Conservation (phyloP, 2,888 invertebrate genomes). For the Adelognathus sp. region DNA sequence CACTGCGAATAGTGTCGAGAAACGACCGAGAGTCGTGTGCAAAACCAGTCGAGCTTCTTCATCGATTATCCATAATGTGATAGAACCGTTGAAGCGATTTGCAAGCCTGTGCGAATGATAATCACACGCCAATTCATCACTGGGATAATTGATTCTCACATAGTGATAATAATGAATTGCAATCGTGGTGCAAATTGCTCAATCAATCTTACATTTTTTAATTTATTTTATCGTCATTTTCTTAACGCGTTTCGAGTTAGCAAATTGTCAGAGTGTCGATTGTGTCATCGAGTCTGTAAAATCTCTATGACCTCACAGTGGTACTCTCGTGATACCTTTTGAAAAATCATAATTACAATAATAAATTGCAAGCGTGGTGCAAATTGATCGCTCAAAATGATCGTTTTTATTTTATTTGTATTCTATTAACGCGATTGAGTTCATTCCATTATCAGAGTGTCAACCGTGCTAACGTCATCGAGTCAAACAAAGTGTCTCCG, state of each 20-base stretch:
- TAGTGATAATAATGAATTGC: not conserved
- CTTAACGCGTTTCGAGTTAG: not conserved
- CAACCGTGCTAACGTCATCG: no score
- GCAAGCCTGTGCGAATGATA: not conserved
- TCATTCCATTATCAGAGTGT: no score
- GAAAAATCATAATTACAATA: no score
- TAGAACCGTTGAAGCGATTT: not conserved
- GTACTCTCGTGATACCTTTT: no score
- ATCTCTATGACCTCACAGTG: no score
- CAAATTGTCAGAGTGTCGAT: not conserved
- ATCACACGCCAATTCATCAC: not conserved
- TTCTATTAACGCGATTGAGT: no score
- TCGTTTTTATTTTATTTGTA: no score
- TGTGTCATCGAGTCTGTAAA: no score
- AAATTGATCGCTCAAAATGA: no score
- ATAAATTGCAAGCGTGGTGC: not conserved
- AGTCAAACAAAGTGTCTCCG: no score
- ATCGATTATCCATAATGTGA: conserved; percentile 7
- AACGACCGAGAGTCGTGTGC: not conserved
- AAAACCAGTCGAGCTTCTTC: conserved; percentile 13
- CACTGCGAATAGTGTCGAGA: not conserved
- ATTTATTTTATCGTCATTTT: not conserved
- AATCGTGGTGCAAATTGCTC: not conserved
- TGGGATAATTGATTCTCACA: not conserved
- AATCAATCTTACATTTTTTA: not conserved